A percentile compares a stretch with the other conserved stretches of the same genome.
Conservation (phyloP, 2,797 vertebrate species). For the Brachyrhaphis roseni region DNA sequence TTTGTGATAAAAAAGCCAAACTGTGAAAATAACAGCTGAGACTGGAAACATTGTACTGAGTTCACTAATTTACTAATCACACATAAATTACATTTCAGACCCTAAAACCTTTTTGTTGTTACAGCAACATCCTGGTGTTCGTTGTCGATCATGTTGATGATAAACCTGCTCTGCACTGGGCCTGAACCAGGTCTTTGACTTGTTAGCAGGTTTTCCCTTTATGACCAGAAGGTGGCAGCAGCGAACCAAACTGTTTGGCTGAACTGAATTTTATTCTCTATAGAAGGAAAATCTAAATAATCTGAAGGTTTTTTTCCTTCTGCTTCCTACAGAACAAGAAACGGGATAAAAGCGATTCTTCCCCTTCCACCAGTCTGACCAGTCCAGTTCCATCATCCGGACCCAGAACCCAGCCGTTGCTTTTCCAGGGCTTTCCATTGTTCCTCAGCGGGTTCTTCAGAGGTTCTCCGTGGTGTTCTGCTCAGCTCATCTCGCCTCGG, state of each 20-base stretch:
- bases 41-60: background rate
- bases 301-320: background rate
- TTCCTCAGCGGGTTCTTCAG: constrained; percentile 41
- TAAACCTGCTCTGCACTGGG: background rate
- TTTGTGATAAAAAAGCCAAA: background rate
- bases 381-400: background rate
- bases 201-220: background rate
- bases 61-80: no score
- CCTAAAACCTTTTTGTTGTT: background rate
- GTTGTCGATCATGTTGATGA: background rate
- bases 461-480: constrained; percentile 58
- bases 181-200: background rate
- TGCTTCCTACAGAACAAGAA: constrained; percentile 23
- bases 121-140: background rate
- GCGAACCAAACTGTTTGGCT: background rate
- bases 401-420: constrained; percentile 1
- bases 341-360: constrained; percentile 3
- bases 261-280: background rate
- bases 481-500: constrained; percentile 54
- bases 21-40: background rate
- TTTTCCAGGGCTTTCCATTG: constrained; percentile 39
- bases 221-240: background rate
- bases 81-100: background rate
- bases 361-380: background rate
- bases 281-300: background rate